Percentiles rank a stretch among this genome's conserved stretches.
phyloP scores from a whole-genome alignment of 2,888 invertebrate genomes.

The Chrysomela aeneicollis region DNA sequence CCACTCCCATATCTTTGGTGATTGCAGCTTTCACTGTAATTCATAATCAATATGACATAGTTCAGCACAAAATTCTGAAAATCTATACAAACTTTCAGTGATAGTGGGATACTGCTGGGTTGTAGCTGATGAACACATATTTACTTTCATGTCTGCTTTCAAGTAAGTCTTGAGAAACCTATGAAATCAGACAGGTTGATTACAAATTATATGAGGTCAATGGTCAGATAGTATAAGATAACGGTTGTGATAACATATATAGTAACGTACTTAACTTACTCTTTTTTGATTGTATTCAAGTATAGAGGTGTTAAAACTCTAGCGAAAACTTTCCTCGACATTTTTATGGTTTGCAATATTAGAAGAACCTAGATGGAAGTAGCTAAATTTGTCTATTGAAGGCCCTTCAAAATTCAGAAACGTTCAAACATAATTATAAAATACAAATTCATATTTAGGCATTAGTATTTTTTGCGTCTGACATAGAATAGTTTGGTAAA shows the following conservation, averaged over 20 bases:
- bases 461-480: too few relatives aligned
- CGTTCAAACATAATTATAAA: too few relatives aligned
- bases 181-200: not conserved
- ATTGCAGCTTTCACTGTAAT: conserved; percentile 25
- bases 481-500: too few relatives aligned
- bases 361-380: too few relatives aligned
- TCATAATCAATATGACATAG: not conserved
- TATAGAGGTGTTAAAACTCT: not conserved
- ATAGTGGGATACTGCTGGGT: conserved; percentile 18
- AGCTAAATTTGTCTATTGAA: too few relatives aligned
- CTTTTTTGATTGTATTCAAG: not conserved
- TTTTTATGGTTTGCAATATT: not conserved
- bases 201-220: not conserved
- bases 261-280: too few relatives aligned
- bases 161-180: not conserved
- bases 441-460: too few relatives aligned
- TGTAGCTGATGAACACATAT: conserved; percentile 9
- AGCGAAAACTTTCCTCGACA: not conserved
- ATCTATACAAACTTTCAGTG: conserved; percentile 24
- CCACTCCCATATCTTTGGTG: conserved; percentile 60
- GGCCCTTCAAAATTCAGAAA: too few relatives aligned
- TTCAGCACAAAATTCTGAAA: not conserved
- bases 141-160: conserved; percentile 1
- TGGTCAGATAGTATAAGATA: not conserved
- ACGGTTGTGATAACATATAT: not conserved